Evolutionary conservation across 2,888 invertebrate species (phyloP), one percentile per base, ranked within the genome.

Genomic region (Conus canariensis): DNA sequence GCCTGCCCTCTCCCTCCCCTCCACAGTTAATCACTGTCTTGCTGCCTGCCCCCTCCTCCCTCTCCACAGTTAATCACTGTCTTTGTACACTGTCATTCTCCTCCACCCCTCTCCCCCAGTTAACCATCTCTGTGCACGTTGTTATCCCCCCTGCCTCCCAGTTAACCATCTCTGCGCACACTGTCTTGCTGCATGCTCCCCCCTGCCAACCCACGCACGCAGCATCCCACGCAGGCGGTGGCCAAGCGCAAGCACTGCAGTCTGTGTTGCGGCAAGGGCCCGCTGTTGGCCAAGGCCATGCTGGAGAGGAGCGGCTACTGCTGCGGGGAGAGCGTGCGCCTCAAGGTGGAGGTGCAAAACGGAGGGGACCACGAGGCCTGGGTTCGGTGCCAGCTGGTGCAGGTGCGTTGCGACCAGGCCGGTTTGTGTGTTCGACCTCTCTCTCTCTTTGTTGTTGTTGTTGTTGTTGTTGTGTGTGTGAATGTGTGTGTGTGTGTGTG

Each of bases 291-390:
- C 88, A 96, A 97, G 90, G 97, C 97, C 70, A 97, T 97, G 88
- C 96, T 98, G 89, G 98, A 98, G 94, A 96, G 98, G 91, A 97
- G 97, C 16, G 98, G 98, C 30, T 98, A 98, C 95, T 98, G 98
- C 88, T 97, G 97, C 95, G 97, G 97, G 12, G 98, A 98, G 96
- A 97, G 97, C 93, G 97, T 98, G 92, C 97, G 97, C 94, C 96
- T 98, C 85, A 97, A 97, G 95, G 97, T 97, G 64, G 97, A 97
- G 91, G 97, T 98, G 90, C 97, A 98, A 96, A 98, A 98, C 96
- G 97, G 97, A 94, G 97, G 97, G 90, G 97, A 97, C 92, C 97
- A 97, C 93, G 97, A 97, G 91, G 97, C 97, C 7, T 96, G 97
- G 94, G 96, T 97, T 87, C 97, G 97, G 93, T 97, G 97, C 90